phyloP scores from a whole-genome alignment of 2,113 vertebrate species.

The Coptodon bakossiorum region DNA sequence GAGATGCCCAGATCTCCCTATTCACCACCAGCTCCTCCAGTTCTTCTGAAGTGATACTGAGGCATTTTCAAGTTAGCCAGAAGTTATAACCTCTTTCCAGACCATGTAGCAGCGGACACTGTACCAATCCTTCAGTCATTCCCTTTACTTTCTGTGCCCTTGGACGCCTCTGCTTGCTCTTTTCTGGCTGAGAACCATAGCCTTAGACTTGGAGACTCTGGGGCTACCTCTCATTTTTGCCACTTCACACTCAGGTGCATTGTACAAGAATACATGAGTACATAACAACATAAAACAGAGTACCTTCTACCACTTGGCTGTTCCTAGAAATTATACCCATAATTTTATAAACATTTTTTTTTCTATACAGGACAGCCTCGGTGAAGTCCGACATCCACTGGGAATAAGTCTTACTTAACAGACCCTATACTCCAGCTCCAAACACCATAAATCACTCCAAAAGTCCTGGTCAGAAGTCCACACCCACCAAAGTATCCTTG shows the following conservation, averaged over 20 bases:
- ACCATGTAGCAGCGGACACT: not conserved
- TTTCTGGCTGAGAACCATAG: not conserved
- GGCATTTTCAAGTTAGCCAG: not conserved
- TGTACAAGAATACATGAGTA: not conserved
- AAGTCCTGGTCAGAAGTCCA: not conserved
- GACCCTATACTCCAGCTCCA: not conserved
- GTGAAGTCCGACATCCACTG: not conserved
- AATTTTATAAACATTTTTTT: not conserved
- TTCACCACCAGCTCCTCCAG: not conserved
- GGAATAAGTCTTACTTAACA: not conserved
- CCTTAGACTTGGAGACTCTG: not conserved
- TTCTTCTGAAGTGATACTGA: not conserved
- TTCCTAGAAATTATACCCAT: not conserved
- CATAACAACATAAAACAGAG: not conserved
- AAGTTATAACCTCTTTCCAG: not conserved
- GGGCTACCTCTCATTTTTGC: not conserved
- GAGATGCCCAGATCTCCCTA: not conserved
- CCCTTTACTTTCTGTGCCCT: not conserved
- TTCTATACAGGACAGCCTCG: not conserved
- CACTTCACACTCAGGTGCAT: not conserved
- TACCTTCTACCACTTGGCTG: not conserved
- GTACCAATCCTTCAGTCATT: not conserved
- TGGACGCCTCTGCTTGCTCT: fast-evolving
- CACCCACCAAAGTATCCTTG: not conserved
- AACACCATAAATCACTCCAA: not conserved